phyloP scores from a whole-genome alignment of 2,888 invertebrate genomes.

The Apoderus coryli region DNA sequence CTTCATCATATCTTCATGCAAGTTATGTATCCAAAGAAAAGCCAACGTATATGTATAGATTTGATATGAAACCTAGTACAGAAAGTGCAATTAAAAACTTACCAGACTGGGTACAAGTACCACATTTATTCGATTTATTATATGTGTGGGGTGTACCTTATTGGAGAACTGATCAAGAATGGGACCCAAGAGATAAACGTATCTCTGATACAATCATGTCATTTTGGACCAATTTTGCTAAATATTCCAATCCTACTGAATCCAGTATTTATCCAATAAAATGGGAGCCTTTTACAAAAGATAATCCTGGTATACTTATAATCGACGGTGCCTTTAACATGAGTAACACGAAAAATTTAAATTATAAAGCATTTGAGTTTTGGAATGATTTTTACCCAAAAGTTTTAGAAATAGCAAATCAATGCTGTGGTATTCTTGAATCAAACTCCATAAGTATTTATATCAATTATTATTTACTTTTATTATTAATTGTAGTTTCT shows the following conservation, averaged over 20 bases:
- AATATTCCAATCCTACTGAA: conserved; percentile 55
- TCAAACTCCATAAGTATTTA: too few relatives aligned
- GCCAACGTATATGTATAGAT: conserved; percentile 56
- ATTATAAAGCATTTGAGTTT: conserved; percentile 65
- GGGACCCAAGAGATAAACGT: conserved; percentile 66
- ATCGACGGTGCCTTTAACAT: conserved; percentile 66
- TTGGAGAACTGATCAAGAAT: conserved; percentile 47
- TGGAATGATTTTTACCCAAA: conserved; percentile 76
- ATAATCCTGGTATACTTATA: conserved; percentile 54
- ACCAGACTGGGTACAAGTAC: conserved; percentile 65
- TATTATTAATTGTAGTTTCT: too few relatives aligned
- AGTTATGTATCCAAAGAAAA: conserved; percentile 43
- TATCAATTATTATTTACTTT: too few relatives aligned
- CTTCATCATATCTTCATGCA: conserved; percentile 55
- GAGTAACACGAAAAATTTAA: conserved; percentile 49
- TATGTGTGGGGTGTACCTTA: conserved; percentile 73
- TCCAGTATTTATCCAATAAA: conserved; percentile 52
- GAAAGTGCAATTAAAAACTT: conserved; percentile 46
- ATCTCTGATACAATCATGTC: conserved; percentile 69
- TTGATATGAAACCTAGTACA: conserved; percentile 59
- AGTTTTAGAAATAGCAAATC: conserved; percentile 54
- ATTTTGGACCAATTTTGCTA: conserved; percentile 66
- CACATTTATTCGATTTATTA: conserved; percentile 68
- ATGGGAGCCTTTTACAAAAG: conserved; percentile 57
- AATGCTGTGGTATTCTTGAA: too few relatives aligned